Evolutionary conservation across 2,888 invertebrate species (phyloP).

Genomic region (Teinopalpus imperialis): DNA sequence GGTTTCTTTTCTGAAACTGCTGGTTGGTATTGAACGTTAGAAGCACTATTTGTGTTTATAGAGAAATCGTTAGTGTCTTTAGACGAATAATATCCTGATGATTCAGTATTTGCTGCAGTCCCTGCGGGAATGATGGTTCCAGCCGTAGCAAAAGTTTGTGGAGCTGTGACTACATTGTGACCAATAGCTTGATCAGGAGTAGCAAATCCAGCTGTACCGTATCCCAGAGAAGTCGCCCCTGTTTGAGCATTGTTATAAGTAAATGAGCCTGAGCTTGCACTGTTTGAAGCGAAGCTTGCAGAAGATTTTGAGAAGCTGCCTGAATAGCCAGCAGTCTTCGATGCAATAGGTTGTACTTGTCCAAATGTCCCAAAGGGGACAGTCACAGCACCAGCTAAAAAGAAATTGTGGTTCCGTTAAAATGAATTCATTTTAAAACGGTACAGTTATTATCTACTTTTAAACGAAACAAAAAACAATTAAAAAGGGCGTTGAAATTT

Average conservation of each 20-base stretch:
- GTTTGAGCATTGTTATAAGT: constrained; percentile 44
- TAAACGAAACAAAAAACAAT: no score
- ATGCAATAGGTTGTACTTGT: constrained; percentile 45
- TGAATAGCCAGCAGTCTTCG: constrained; percentile 55
- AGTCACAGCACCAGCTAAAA: constrained; percentile 56
- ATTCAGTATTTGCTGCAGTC: constrained; percentile 1
- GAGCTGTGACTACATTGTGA: background rate
- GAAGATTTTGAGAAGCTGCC: constrained; percentile 72
- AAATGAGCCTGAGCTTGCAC: constrained; percentile 67
- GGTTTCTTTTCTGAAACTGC: constrained; percentile 1
- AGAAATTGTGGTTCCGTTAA: constrained; percentile 2
- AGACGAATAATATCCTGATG: constrained; percentile 15
- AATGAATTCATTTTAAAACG: no score
- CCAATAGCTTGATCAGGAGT: constrained; percentile 3
- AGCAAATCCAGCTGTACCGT: constrained; percentile 9
- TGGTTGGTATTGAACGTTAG: constrained; percentile 7
- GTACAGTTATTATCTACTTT: no score
- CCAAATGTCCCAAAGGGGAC: constrained; percentile 47
- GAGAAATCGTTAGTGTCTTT: constrained; percentile 21
- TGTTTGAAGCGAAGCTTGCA: constrained; percentile 65
- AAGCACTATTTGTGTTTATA: constrained; percentile 19
- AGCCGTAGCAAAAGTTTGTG: constrained; percentile 8
- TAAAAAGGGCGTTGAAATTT: no score
- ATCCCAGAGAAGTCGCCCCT: constrained; percentile 12
- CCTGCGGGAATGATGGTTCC: background rate